These are phyloP conservation scores for Brenthis hecate DNA, from an alignment of 2,888 invertebrate genomes.

Conservation along the genomic window DNA sequence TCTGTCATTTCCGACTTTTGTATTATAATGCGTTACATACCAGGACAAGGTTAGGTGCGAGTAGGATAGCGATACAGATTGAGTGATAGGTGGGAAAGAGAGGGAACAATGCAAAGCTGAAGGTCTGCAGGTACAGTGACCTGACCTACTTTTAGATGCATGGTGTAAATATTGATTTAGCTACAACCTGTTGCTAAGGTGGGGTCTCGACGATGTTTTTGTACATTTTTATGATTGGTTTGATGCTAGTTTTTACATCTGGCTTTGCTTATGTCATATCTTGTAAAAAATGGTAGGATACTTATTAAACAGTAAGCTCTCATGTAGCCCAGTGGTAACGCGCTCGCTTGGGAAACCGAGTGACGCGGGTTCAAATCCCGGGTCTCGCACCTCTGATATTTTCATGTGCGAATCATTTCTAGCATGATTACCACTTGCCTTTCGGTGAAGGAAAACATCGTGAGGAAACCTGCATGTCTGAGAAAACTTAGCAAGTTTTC, in stretches of 20 bases:
- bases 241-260: conserved; percentile 1
- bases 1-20: conserved; percentile 71
- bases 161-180: conserved; percentile 77
- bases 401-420: too few species aligned
- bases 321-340: too few species aligned
- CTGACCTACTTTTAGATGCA: conserved; percentile 76
- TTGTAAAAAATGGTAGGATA: too few species aligned
- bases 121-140: conserved; percentile 77
- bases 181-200: conserved; percentile 73
- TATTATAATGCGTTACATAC: conserved; percentile 62
- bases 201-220: conserved; percentile 44
- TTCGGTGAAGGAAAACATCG: too few species aligned
- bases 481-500: too few species aligned
- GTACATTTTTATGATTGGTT: conserved; percentile 15
- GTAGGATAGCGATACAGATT: conserved; percentile 49
- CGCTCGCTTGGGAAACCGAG: too few species aligned
- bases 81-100: conserved; percentile 44
- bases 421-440: too few species aligned
- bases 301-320: too few species aligned
- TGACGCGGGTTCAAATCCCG: too few species aligned
- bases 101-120: conserved; percentile 72
- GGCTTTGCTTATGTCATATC: too few species aligned
- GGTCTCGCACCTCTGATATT: too few species aligned
- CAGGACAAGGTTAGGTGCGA: conserved; percentile 68
- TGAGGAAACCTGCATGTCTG: too few species aligned